Percentiles rank a stretch among this genome's conserved stretches.
These are phyloP conservation scores for Popillia japonica DNA, from an alignment of 1,140 invertebrate species.

Conservation along the genomic window DNA sequence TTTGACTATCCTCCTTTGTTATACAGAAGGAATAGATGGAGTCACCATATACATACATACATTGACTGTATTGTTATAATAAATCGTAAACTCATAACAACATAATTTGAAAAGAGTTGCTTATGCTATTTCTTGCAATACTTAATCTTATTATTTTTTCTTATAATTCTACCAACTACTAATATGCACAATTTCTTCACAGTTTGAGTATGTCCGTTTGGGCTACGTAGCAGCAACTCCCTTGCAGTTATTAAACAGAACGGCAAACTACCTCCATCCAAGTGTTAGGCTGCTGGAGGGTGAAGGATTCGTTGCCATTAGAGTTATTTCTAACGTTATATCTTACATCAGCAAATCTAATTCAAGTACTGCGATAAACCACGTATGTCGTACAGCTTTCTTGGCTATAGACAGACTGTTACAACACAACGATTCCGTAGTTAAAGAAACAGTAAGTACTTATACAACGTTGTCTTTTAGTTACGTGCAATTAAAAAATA, in stretches of 20 bases:
- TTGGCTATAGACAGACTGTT: slow-evolving; percentile 63
- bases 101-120: too few relatives aligned
- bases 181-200: slow-evolving; percentile 42
- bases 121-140: too few relatives aligned
- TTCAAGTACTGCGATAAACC: slow-evolving; percentile 46
- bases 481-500: too few relatives aligned
- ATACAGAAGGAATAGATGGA: too few relatives aligned
- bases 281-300: slow-evolving; percentile 62
- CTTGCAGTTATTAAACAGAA: slow-evolving; percentile 61
- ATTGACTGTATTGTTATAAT: too few relatives aligned
- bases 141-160: too few relatives aligned
- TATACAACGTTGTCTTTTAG: too few relatives aligned
- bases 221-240: slow-evolving; percentile 65
- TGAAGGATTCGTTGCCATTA: slow-evolving; percentile 65
- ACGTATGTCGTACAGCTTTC: slow-evolving; percentile 60
- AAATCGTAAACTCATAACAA: too few relatives aligned
- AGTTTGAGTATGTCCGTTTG: slow-evolving; percentile 66
- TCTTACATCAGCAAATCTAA: slow-evolving; percentile 59
- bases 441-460: slow-evolving; percentile 51
- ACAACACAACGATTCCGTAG: slow-evolving; percentile 61
- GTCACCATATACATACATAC: too few relatives aligned
- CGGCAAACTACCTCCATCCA: slow-evolving; percentile 53
- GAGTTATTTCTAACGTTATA: slow-evolving; percentile 62
- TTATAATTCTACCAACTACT: too few relatives aligned
- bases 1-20: too few relatives aligned